A percentile compares a stretch with the other conserved stretches of the same genome.
These are phyloP conservation scores for Iguana delicatissima DNA, from an alignment of 2,797 vertebrate genomes.

Conservation along the genomic window DNA sequence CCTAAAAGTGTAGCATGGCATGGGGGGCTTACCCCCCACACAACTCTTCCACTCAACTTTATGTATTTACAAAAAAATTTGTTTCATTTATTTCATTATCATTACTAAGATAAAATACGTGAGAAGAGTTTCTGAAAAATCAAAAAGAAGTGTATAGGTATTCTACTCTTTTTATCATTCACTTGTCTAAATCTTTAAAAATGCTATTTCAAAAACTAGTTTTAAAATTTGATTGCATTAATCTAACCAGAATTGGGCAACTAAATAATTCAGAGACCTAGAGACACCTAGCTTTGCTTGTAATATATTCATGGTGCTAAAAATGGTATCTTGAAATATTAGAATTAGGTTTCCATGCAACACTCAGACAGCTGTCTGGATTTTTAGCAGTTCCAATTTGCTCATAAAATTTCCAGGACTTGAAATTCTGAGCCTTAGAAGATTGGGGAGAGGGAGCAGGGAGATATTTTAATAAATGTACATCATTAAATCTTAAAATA, in stretches of 20 bases:
- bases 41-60: background rate
- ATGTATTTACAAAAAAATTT: no score
- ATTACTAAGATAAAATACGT: background rate
- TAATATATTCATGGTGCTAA: conserved; percentile 10
- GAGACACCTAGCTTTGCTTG: background rate
- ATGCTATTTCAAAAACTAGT: background rate
- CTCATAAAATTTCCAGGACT: background rate
- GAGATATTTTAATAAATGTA: background rate
- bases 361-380: background rate
- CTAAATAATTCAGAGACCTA: conserved; percentile 1
- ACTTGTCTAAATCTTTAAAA: background rate
- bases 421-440: background rate
- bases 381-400: conserved; percentile 6
- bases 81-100: no score
- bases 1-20: background rate
- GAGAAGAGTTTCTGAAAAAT: background rate
- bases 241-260: background rate
- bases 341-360: background rate
- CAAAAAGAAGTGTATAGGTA: background rate
- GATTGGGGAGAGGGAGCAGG: no score
- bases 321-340: conserved; percentile 3
- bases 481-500: background rate
- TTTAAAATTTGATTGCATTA: conserved; percentile 13
- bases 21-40: background rate
- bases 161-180: background rate